Conservation (phyloP, 2,113 vertebrate genomes). For the Podilymbus podiceps region DNA sequence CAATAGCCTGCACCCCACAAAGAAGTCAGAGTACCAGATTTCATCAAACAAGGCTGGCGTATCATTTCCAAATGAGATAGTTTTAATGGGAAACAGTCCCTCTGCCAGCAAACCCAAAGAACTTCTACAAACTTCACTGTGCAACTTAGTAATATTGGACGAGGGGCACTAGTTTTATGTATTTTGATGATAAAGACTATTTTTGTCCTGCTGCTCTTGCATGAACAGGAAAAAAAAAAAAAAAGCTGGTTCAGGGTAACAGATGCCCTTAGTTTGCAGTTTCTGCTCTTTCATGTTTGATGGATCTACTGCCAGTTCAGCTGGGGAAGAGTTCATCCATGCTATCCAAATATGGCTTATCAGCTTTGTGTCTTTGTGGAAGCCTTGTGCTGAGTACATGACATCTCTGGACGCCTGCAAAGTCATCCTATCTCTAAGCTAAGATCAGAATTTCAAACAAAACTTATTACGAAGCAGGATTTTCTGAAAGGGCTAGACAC, state of each 20-base stretch:
- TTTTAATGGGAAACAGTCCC: neutral
- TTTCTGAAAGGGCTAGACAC: slow-evolving; percentile 4
- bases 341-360: slow-evolving; percentile 26
- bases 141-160: neutral
- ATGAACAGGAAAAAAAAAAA: neutral
- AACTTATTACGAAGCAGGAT: slow-evolving; percentile 22
- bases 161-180: neutral
- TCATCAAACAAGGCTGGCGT: neutral
- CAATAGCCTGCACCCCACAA: neutral
- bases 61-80: neutral
- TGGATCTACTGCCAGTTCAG: slow-evolving; percentile 32
- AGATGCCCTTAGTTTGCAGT: slow-evolving; percentile 26
- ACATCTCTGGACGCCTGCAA: slow-evolving; percentile 18
- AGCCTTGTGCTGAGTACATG: neutral
- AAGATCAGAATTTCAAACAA: slow-evolving; percentile 59
- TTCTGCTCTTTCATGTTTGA: slow-evolving; percentile 61
- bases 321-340: slow-evolving; percentile 20
- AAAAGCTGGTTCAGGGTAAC: neutral
- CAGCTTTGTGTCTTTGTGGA: slow-evolving; percentile 10
- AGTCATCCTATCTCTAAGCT: slow-evolving; percentile 41
- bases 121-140: neutral
- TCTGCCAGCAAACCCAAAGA: neutral
- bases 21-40: neutral
- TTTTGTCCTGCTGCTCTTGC: slow-evolving; percentile 12
- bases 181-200: neutral